These are phyloP conservation scores for Melipona beecheii DNA, from an alignment of 2,888 invertebrate genomes.

Conservation along the genomic window DNA sequence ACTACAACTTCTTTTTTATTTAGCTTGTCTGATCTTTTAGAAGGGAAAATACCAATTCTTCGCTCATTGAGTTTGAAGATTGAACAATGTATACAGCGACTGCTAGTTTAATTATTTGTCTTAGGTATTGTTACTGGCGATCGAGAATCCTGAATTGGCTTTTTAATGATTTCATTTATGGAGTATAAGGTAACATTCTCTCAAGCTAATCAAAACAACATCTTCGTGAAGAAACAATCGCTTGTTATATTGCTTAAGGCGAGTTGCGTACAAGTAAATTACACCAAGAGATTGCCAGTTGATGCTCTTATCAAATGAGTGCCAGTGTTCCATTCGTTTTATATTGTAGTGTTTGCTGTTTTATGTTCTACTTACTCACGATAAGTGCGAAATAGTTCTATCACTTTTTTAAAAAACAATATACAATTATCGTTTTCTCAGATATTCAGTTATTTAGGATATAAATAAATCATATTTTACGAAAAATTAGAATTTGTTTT, in stretches of 20 bases:
- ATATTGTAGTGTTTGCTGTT: background rate
- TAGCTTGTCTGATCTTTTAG: background rate
- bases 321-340: background rate
- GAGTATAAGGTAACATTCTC: background rate
- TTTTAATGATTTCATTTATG: background rate
- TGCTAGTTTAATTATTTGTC: background rate
- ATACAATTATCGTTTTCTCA: too few species aligned
- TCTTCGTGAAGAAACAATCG: slow-evolving; percentile 2
- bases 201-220: background rate
- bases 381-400: too few species aligned
- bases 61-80: background rate
- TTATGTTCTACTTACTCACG: background rate
- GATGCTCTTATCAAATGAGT: slow-evolving; percentile 10
- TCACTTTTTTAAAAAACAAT: too few species aligned
- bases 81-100: background rate
- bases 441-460: too few species aligned
- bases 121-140: background rate
- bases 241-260: background rate
- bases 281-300: background rate
- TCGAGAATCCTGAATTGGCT: background rate
- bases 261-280: slow-evolving; percentile 16
- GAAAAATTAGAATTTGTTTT: too few species aligned
- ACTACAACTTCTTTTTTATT: too few species aligned
- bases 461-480: too few species aligned
- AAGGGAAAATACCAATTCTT: background rate